Evolutionary conservation across 2,888 invertebrate species (phyloP).

Genomic region (Nowickia ferox): DNA sequence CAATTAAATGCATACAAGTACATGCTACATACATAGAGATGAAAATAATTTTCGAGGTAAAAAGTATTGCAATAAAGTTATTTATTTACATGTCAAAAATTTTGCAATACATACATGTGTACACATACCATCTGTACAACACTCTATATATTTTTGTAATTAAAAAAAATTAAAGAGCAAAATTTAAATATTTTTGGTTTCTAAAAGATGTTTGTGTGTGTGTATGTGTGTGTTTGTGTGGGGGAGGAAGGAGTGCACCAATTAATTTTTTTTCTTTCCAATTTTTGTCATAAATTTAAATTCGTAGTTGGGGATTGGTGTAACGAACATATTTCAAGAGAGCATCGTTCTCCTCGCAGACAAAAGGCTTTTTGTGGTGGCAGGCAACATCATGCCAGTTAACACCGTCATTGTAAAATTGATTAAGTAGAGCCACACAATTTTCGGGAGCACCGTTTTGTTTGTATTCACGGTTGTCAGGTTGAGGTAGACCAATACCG

Average conservation of each 20-base stretch:
- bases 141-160: background rate
- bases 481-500: conserved; percentile 93
- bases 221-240: background rate
- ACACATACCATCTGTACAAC: background rate
- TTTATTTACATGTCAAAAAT: background rate
- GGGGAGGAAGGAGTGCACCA: too few species aligned
- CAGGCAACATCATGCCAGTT: conserved; percentile 97
- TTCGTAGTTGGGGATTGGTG: conserved; percentile 90
- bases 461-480: conserved; percentile 92
- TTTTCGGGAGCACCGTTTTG: conserved; percentile 93
- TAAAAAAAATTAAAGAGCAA: conserved; percentile 29
- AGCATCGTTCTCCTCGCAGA: conserved; percentile 94
- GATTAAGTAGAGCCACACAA: conserved; percentile 92
- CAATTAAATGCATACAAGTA: conserved; percentile 18
- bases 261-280: background rate
- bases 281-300: conserved; percentile 83
- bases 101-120: background rate
- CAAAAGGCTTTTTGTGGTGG: conserved; percentile 94
- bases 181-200: conserved; percentile 80
- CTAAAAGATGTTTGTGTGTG: conserved; percentile 40
- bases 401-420: conserved; percentile 95
- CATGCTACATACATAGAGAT: background rate
- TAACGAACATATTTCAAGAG: conserved; percentile 93
- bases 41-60: conserved; percentile 32
- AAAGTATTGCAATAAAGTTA: conserved; percentile 29